phyloP scores from a whole-genome alignment of 2,113 vertebrate genomes.

The Cottus gobio region DNA sequence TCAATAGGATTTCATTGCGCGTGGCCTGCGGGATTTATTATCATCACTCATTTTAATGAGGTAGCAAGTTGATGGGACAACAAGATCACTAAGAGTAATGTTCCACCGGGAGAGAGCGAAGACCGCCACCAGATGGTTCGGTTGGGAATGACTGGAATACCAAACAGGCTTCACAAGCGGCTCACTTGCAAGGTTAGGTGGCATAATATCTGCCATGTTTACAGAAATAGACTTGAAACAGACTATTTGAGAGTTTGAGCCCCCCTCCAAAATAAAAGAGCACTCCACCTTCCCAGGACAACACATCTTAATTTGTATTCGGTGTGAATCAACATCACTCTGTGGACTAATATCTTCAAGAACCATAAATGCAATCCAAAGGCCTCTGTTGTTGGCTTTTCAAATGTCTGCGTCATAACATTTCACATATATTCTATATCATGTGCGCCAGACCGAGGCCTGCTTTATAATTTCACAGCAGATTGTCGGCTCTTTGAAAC shows the following conservation, averaged over 20 bases:
- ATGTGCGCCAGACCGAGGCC: conserved; percentile 47
- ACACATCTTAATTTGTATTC: conserved; percentile 48
- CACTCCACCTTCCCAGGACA: conserved; percentile 33
- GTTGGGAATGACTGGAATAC: conserved; percentile 68
- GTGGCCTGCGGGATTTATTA: conserved; percentile 75
- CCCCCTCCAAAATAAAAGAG: no score
- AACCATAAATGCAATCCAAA: conserved; percentile 32
- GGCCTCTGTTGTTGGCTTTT: conserved; percentile 40
- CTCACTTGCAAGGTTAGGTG: conserved; percentile 47
- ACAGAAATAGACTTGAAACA: conserved; percentile 64
- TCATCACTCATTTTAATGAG: conserved; percentile 80
- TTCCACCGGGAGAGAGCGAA: conserved; percentile 64
- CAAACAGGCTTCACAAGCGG: conserved; percentile 63
- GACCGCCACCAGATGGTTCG: conserved; percentile 77
- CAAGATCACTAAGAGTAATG: conserved; percentile 71
- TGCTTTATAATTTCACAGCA: conserved; percentile 74
- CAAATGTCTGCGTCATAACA: conserved; percentile 53
- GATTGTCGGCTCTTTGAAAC: conserved; percentile 74
- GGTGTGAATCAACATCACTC: conserved; percentile 24
- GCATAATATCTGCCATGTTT: conserved; percentile 60
- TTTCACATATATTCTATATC: conserved; percentile 51
- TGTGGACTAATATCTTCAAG: conserved; percentile 30
- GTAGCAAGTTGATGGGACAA: conserved; percentile 74
- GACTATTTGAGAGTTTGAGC: conserved; percentile 49
- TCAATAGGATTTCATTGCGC: conserved; percentile 74